These are phyloP conservation scores for Sesamia nonagrioides DNA, from an alignment of 1,140 invertebrate species.

Conservation along the genomic window DNA sequence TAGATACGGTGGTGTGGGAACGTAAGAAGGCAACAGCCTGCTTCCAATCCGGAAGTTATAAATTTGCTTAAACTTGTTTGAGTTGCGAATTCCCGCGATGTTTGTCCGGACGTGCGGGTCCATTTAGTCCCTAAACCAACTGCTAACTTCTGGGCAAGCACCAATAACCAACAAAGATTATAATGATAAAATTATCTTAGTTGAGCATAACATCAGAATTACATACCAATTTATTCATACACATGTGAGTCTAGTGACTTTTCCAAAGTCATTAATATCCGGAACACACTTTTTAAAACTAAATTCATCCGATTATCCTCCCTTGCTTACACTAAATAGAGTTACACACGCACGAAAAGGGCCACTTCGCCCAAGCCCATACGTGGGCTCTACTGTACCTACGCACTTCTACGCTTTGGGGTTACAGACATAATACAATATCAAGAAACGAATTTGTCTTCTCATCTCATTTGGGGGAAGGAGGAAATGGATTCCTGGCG, in stretches of 20 bases:
- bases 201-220: background rate
- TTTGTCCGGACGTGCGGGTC: constrained; percentile 83
- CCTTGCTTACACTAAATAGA: constrained; percentile 43
- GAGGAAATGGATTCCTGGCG: constrained; percentile 33
- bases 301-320: constrained; percentile 37
- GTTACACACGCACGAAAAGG: constrained; percentile 43
- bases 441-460: constrained; percentile 28
- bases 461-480: background rate
- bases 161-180: constrained; percentile 67
- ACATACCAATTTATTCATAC: background rate
- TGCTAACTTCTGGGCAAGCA: constrained; percentile 75
- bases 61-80: constrained; percentile 85
- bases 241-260: background rate
- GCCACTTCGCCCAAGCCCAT: constrained; percentile 12
- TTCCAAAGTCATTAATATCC: constrained; percentile 48
- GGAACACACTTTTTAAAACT: constrained; percentile 46
- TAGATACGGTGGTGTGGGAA: constrained; percentile 9
- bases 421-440: constrained; percentile 9
- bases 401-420: background rate
- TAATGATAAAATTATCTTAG: constrained; percentile 58
- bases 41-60: constrained; percentile 80
- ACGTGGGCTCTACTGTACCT: constrained; percentile 17
- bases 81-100: constrained; percentile 81
- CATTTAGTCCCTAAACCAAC: constrained; percentile 78
- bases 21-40: constrained; percentile 60